Conservation (phyloP, 2,113 vertebrate species). For the Pholis gunnellus region DNA sequence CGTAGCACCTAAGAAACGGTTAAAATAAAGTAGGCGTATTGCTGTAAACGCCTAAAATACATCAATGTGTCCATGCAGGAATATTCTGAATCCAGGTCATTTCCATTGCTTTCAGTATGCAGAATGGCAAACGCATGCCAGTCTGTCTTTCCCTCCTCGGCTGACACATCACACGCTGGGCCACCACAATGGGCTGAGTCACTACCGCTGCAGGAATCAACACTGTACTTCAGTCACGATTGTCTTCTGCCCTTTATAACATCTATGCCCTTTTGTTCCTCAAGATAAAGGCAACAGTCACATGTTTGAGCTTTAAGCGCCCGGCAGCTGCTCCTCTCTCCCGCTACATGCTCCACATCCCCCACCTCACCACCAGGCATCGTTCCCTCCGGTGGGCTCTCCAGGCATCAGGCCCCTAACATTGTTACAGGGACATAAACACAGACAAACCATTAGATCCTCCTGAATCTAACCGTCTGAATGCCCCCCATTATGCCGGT, state of each 20-base stretch:
- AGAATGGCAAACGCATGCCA: slow-evolving; percentile 57
- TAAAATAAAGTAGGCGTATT: not conserved
- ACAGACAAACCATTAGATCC: slow-evolving; percentile 89
- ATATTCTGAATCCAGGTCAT: slow-evolving; percentile 14
- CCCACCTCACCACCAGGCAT: slow-evolving; percentile 57
- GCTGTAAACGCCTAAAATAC: slow-evolving; percentile 15
- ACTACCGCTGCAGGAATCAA: slow-evolving; percentile 73
- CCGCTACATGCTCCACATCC: slow-evolving; percentile 59
- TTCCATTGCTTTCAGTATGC: slow-evolving; percentile 13
- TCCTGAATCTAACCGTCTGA: slow-evolving; percentile 86
- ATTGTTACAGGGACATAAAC: slow-evolving; percentile 91
- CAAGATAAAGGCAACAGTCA: slow-evolving; percentile 85
- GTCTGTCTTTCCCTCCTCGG: slow-evolving; percentile 45
- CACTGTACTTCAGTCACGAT: slow-evolving; percentile 80
- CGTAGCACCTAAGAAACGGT: not conserved
- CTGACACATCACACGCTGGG: slow-evolving; percentile 78
- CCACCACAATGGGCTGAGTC: slow-evolving; percentile 76
- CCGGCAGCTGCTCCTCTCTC: slow-evolving; percentile 81
- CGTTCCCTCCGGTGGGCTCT: slow-evolving; percentile 66
- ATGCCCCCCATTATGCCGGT: slow-evolving; percentile 84
- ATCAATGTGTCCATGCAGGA: not conserved
- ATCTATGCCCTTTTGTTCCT: slow-evolving; percentile 80
- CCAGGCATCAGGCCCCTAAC: slow-evolving; percentile 80
- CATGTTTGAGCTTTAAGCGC: slow-evolving; percentile 80
- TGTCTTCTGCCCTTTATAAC: slow-evolving; percentile 81